Conservation (phyloP, 2,888 invertebrate species). For the Margaritifera margaritifera region DNA sequence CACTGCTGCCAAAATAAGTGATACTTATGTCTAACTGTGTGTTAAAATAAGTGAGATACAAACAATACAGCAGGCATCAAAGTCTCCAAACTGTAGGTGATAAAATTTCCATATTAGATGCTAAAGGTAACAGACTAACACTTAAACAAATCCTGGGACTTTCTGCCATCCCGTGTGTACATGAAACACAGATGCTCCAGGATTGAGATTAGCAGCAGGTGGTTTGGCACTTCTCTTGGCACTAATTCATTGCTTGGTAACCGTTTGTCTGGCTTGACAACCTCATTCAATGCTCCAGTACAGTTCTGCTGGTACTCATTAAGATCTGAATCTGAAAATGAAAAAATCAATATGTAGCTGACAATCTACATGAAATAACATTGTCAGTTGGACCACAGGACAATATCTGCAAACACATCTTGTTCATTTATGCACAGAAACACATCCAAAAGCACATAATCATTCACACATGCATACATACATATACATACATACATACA, state of each 20-base stretch:
- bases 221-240: slow-evolving; percentile 54
- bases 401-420: too few species aligned
- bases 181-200: slow-evolving; percentile 65
- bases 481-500: too few species aligned
- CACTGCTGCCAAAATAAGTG: too few species aligned
- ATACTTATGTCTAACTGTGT: too few species aligned
- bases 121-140: slow-evolving; percentile 35
- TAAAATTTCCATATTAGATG: too few species aligned
- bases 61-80: too few species aligned
- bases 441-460: too few species aligned
- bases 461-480: too few species aligned
- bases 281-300: slow-evolving; percentile 3
- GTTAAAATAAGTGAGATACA: too few species aligned
- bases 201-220: slow-evolving; percentile 64
- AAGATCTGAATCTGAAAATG: slow-evolving; percentile 31
- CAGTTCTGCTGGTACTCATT: slow-evolving; percentile 22
- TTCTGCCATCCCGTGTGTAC: slow-evolving; percentile 51
- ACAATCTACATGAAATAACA: background rate
- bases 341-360: too few species aligned
- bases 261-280: slow-evolving; percentile 7
- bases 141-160: slow-evolving; percentile 60
- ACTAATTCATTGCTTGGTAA: slow-evolving; percentile 18
- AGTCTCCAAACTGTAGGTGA: too few species aligned
- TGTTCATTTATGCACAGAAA: too few species aligned
- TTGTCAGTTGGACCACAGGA: background rate